A percentile compares a stretch with the other conserved stretches of the same genome.
Conservation (phyloP, 2,113 vertebrate species). For the Vimba vimba region DNA sequence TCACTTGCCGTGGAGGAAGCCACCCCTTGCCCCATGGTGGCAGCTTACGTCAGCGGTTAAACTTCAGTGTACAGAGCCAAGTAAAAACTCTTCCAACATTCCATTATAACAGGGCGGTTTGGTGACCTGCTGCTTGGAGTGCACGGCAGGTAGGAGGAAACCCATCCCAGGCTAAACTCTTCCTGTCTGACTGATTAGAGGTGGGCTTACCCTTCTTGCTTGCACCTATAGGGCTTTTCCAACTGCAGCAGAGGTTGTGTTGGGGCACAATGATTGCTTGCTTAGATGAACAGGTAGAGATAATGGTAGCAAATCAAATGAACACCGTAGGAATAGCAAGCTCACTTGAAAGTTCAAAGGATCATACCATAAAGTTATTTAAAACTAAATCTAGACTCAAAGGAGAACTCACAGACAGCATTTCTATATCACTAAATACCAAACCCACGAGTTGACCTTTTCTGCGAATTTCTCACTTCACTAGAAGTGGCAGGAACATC, state of each 20-base stretch:
- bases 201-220: conserved; percentile 48
- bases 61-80: conserved; percentile 47
- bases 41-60: conserved; percentile 55
- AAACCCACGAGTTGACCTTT: neutral
- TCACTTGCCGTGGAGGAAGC: conserved; percentile 49
- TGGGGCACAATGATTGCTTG: neutral
- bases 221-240: conserved; percentile 17
- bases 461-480: neutral
- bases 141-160: conserved; percentile 60
- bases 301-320: neutral
- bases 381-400: neutral
- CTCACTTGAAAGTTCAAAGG: neutral
- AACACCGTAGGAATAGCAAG: neutral
- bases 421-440: conserved; percentile 10
- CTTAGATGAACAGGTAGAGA: neutral
- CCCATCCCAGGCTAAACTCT: conserved; percentile 50
- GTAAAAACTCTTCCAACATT: conserved; percentile 53
- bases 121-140: conserved; percentile 14
- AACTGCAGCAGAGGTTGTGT: neutral
- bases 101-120: conserved; percentile 22
- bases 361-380: neutral
- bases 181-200: conserved; percentile 49
- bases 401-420: neutral
- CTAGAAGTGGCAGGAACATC: neutral
- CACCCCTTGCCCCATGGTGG: conserved; percentile 53